Conservation (phyloP, 2,113 vertebrate species). For the Protobothrops flavoviridis region DNA sequence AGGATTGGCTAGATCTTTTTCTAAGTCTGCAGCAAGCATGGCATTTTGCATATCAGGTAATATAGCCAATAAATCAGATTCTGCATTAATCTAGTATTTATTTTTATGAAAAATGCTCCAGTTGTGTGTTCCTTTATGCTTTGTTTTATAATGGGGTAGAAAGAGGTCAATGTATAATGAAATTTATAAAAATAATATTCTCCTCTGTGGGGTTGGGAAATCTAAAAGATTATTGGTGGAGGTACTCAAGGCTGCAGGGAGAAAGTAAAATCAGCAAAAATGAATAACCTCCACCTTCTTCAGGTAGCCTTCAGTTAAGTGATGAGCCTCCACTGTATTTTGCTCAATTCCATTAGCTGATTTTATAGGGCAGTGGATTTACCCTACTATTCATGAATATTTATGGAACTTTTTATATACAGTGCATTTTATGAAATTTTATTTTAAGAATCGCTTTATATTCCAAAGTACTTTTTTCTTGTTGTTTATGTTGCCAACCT, state of each 20-base stretch:
- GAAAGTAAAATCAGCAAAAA: not conserved
- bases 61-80: not conserved
- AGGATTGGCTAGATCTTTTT: not conserved
- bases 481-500: not conserved
- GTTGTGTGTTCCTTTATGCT: constrained; percentile 3
- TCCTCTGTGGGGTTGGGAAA: not conserved
- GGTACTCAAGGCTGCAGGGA: not conserved
- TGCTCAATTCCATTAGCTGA: not conserved
- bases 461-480: not conserved
- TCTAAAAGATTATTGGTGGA: not conserved
- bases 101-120: not conserved
- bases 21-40: not conserved
- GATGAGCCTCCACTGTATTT: not conserved
- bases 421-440: not conserved
- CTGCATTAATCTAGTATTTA: rapidly evolving
- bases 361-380: not conserved
- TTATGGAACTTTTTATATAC: not conserved
- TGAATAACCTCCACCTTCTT: no score
- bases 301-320: not conserved
- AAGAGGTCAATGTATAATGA: not conserved
- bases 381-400: not conserved
- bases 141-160: not conserved
- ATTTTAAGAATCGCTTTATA: not conserved
- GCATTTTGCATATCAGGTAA: not conserved
- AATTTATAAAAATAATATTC: not conserved